phyloP scores from a whole-genome alignment of 2,888 invertebrate species.

The Sabatieria punctata region DNA sequence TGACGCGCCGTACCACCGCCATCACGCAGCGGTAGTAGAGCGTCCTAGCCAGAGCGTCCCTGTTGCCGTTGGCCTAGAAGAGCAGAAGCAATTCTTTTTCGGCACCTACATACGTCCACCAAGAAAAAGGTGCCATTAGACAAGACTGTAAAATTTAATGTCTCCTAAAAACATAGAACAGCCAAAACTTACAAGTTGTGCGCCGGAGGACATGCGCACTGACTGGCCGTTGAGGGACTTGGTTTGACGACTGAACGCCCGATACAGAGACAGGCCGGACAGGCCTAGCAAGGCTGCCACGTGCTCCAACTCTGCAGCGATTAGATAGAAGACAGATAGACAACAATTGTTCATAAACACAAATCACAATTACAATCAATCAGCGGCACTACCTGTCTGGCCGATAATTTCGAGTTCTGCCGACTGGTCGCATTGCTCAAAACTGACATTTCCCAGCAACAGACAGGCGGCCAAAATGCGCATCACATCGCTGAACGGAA shows the following conservation, averaged over 20 bases:
- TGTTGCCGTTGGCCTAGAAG: constrained; percentile 56
- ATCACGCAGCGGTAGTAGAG: constrained; percentile 83
- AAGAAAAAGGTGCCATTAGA: no score
- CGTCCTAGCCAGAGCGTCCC: constrained; percentile 74
- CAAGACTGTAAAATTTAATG: no score
- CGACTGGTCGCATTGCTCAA: constrained; percentile 48
- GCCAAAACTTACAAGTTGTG: no score
- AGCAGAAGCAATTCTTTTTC: no score
- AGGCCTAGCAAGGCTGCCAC: constrained; percentile 67
- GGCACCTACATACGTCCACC: no score
- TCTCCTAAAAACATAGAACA: no score
- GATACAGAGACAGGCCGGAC: constrained; percentile 52
- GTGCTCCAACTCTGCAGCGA: constrained; percentile 55
- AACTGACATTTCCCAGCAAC: constrained; percentile 75
- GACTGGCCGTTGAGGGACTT: no score
- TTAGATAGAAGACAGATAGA: constrained; percentile 3
- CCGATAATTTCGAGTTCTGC: constrained; percentile 44
- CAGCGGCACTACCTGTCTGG: constrained; percentile 34
- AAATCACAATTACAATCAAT: neutral
- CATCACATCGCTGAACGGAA: constrained; percentile 81
- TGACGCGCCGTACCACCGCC: constrained; percentile 76
- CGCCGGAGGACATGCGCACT: no score
- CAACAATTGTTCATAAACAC: no score
- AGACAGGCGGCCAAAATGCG: constrained; percentile 74
- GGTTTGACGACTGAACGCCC: constrained; percentile 69